These are phyloP conservation scores for Dendrolimus punctatus DNA, from an alignment of 1,140 invertebrate genomes.

Conservation along the genomic window DNA sequence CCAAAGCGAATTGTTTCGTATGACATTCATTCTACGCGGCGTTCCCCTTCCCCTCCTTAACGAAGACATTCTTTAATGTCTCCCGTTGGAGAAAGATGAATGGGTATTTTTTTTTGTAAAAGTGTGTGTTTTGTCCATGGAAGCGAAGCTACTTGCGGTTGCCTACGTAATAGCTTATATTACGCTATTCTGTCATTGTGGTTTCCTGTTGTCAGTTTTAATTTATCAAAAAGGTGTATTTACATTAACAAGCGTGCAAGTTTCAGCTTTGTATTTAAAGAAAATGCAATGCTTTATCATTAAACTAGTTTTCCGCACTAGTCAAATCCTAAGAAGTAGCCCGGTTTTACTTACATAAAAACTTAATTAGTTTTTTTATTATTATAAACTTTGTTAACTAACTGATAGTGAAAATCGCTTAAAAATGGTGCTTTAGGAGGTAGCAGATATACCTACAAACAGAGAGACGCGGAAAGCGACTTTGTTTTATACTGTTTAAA, in stretches of 20 bases:
- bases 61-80: slow-evolving; percentile 67
- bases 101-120: slow-evolving; percentile 64
- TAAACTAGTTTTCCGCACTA: too few relatives aligned
- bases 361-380: too few relatives aligned
- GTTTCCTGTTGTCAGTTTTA: slow-evolving; percentile 50
- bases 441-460: too few relatives aligned
- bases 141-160: slow-evolving; percentile 57
- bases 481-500: background rate
- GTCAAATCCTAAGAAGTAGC: too few relatives aligned
- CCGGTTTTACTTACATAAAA: too few relatives aligned
- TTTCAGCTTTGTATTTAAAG: too few relatives aligned
- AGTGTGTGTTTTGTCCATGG: slow-evolving; percentile 60
- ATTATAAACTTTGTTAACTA: too few relatives aligned
- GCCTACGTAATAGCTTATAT: slow-evolving; percentile 51
- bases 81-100: slow-evolving; percentile 66
- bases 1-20: slow-evolving; percentile 28
- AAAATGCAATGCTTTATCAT: too few relatives aligned
- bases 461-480: too few relatives aligned
- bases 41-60: slow-evolving; percentile 57
- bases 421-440: too few relatives aligned
- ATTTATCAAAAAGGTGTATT: slow-evolving; percentile 12
- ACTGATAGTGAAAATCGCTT: too few relatives aligned
- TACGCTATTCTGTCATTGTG: slow-evolving; percentile 43
- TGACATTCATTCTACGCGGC: slow-evolving; percentile 41
- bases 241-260: background rate